phyloP scores from a whole-genome alignment of 2,888 invertebrate species.

The Cotesia congregata region DNA sequence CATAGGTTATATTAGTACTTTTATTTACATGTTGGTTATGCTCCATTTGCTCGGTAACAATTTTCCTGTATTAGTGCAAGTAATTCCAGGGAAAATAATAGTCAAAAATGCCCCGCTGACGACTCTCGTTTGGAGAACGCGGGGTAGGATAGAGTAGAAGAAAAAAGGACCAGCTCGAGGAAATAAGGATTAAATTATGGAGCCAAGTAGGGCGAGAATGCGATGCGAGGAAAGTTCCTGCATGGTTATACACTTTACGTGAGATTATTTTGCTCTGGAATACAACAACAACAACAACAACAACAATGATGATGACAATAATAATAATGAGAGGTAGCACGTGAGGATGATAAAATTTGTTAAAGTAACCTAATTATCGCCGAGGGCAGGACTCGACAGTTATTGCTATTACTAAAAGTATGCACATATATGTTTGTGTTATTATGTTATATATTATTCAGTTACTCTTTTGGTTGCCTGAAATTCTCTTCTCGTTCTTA shows the following conservation, averaged over 20 bases:
- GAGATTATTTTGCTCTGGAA: slow-evolving; percentile 34
- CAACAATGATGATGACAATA: not conserved
- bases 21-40: not conserved
- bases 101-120: not conserved
- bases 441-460: slow-evolving; percentile 27
- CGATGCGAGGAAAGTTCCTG: not conserved
- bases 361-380: slow-evolving; percentile 42
- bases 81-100: not conserved
- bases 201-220: not conserved
- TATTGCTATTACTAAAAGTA: not conserved
- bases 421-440: slow-evolving; percentile 18
- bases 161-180: not conserved
- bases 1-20: not conserved
- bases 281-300: too few species aligned
- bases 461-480: slow-evolving; percentile 15
- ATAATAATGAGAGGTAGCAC: slow-evolving; percentile 24
- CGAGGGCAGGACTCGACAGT: slow-evolving; percentile 26
- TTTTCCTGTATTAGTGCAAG: not conserved
- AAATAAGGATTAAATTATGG: not conserved
- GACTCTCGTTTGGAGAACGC: not conserved
- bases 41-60: not conserved
- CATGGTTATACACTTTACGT: slow-evolving; percentile 35
- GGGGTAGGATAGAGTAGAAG: not conserved
- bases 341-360: slow-evolving; percentile 35
- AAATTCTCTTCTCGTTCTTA: slow-evolving; percentile 33